Evolutionary conservation across 2,888 invertebrate genomes (phyloP), one percentile per base, ranked within the genome.

Genomic region (Hirtodrosophila cameraria): DNA sequence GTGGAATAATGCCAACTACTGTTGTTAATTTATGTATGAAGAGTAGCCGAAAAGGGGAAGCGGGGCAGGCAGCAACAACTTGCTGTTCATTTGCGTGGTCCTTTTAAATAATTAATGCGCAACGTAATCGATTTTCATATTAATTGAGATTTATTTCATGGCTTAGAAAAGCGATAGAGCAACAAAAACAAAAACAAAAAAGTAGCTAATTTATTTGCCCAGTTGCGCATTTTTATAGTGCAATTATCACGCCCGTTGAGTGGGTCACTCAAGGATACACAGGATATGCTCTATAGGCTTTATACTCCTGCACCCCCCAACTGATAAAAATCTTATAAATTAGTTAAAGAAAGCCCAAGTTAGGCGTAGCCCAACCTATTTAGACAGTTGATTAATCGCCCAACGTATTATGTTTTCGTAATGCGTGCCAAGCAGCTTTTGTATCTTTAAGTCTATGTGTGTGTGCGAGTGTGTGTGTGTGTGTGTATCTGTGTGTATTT

Each of bases 81-180:
- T 74, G 55, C 65, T 68, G 55, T 63, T 60, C 65, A 55, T 71
- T 76, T 74, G 68, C 58, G 46, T 41, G 39, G 52, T 52, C 54
- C 62, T 71, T 75, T 75, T 78, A 76, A 82, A 79, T 81, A 85
- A 85, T 82, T 76, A 82, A 81, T 76, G 62, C 59, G 62, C 50
- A 43, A 43, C 41, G 66, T 71, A 83, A 86, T 83, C 84, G 86
- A 83, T 86, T 83, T 83, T 85, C 82, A 78, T 85, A 85, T 83
- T 83, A 83, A 86, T 86, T 86, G 71, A 86, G 86, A 83, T 83
- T 83, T 85, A 86, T 83, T 65, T 68, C 42, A 59, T 62, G 28
- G 36, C 38, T 31, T 20, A 30, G 43, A 18, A 42, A 30, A 39
- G 15, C 20, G 41, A 11, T 13, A 42, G 30, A 36, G 33, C 12